Conservation (phyloP, 1,140 invertebrate species). For the Dolichoris vasculosae region DNA sequence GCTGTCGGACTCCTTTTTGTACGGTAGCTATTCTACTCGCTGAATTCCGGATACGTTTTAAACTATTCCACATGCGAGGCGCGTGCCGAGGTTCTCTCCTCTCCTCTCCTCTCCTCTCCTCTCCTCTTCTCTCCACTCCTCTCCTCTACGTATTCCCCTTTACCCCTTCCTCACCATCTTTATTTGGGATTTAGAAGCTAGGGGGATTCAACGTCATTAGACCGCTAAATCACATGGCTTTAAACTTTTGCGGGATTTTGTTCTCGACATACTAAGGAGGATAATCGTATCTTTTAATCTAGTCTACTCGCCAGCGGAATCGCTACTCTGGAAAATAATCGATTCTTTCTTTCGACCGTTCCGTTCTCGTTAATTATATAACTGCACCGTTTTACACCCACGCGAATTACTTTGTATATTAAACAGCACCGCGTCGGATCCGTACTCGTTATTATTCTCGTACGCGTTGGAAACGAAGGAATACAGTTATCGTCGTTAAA, state of each 20-base stretch:
- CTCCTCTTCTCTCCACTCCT: background rate
- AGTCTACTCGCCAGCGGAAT: background rate
- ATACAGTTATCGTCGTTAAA: background rate
- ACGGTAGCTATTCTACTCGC: background rate
- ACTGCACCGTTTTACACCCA: background rate
- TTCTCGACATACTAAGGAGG: constrained; percentile 32
- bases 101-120: background rate
- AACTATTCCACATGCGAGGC: constrained; percentile 45
- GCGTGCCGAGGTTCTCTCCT: background rate
- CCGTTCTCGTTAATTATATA: background rate
- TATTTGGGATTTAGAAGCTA: constrained; percentile 42
- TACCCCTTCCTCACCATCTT: background rate
- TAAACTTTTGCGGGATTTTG: constrained; percentile 29
- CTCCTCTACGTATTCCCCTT: background rate
- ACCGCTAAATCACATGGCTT: constrained; percentile 48
- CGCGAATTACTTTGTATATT: background rate
- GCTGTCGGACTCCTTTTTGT: background rate
- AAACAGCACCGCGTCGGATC: background rate
- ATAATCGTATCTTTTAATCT: constrained; percentile 44
- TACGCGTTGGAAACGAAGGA: background rate
- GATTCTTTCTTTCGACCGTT: background rate
- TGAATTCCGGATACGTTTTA: constrained; percentile 25
- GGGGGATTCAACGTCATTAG: constrained; percentile 43
- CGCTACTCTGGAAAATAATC: background rate
- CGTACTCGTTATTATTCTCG: background rate